These are phyloP conservation scores for Laterallus jamaicensis DNA, from an alignment of 2,113 vertebrate genomes.

Conservation along the genomic window DNA sequence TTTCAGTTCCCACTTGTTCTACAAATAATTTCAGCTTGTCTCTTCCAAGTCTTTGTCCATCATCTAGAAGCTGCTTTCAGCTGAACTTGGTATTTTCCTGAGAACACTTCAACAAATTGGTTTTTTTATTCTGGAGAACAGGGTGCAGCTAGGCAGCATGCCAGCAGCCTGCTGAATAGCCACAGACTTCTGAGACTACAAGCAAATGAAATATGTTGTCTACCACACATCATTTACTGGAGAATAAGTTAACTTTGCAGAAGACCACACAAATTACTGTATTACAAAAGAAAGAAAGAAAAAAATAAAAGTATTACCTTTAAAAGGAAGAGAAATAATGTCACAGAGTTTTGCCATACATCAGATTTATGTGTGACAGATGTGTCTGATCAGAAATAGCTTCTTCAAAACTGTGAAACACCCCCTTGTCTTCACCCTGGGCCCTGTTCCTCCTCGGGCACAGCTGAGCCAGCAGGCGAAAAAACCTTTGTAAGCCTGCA, in stretches of 20 bases:
- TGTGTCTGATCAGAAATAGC: background rate
- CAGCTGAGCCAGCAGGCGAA: background rate
- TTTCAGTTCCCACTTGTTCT: background rate
- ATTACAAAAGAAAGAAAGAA: too few species aligned
- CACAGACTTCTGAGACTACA: background rate
- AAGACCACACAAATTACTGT: background rate
- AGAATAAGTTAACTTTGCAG: background rate
- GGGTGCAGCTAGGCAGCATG: background rate
- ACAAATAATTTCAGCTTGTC: background rate
- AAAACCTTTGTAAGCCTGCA: background rate
- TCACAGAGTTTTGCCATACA: background rate
- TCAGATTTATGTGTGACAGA: background rate
- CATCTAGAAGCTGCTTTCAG: background rate
- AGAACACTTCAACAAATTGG: background rate
- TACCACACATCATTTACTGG: background rate
- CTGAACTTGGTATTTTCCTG: background rate
- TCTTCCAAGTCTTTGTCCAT: background rate
- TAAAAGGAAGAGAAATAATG: background rate
- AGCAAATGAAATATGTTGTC: background rate
- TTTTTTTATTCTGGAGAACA: background rate
- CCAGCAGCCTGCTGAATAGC: background rate
- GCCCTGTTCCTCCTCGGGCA: background rate
- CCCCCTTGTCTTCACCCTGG: accelerated
- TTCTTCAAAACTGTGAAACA: background rate
- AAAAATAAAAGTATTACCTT: background rate